Evolutionary conservation across 1,140 invertebrate genomes (phyloP).

Genomic region (Neelides sp.): DNA sequence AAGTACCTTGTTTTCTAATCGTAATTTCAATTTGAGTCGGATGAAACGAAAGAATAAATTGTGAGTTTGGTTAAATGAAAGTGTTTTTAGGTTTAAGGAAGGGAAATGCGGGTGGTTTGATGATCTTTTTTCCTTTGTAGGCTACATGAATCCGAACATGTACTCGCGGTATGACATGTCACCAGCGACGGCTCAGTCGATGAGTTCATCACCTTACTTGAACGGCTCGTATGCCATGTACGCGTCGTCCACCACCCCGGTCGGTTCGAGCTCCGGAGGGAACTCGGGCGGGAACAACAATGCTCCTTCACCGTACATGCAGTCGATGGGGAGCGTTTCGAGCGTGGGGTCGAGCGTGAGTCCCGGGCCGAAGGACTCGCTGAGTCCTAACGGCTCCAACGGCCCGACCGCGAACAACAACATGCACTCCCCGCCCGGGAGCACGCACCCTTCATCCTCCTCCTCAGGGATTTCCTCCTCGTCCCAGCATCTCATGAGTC

Average conservation of each 20-base stretch:
- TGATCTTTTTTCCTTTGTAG: slow-evolving; percentile 18
- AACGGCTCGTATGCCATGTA: slow-evolving; percentile 32
- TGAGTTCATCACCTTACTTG: slow-evolving; percentile 30
- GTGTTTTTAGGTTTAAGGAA: too few relatives aligned
- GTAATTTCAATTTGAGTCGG: too few relatives aligned
- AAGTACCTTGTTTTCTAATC: too few relatives aligned
- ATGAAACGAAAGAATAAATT: too few relatives aligned
- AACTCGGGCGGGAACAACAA: slow-evolving; percentile 10
- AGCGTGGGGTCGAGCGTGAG: slow-evolving; percentile 30
- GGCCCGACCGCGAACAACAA: slow-evolving; percentile 7
- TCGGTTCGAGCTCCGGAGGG: slow-evolving; percentile 25
- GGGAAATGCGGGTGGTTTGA: neutral
- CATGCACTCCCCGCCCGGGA: slow-evolving; percentile 27
- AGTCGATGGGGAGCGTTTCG: slow-evolving; percentile 28
- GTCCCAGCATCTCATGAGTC: slow-evolving; percentile 24
- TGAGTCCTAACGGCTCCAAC: slow-evolving; percentile 20
- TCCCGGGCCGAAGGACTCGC: slow-evolving; percentile 26
- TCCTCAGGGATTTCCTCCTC: slow-evolving; percentile 23
- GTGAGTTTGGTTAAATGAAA: too few relatives aligned
- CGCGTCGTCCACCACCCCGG: slow-evolving; percentile 30
- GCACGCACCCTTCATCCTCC: slow-evolving; percentile 22
- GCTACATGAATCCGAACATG: slow-evolving; percentile 31
- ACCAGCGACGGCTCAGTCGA: slow-evolving; percentile 27
- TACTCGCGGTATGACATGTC: slow-evolving; percentile 31
- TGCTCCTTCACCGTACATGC: slow-evolving; percentile 29